Base-by-base conservation (phyloP, 1,140 invertebrate species). In the Magallana ariakensis region DNA sequence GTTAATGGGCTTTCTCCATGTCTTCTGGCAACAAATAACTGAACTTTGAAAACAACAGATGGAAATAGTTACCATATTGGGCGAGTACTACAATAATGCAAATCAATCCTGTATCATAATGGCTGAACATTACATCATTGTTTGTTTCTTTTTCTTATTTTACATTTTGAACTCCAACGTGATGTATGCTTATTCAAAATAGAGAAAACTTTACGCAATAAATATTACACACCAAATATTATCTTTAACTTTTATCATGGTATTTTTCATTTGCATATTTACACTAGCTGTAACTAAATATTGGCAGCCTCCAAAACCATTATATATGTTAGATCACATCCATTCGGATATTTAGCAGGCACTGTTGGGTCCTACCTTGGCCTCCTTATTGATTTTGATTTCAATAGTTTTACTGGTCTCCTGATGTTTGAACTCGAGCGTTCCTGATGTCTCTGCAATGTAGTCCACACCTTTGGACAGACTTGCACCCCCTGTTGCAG, bases 331-430 rank as follows among this genome's bases (percentile, higher is more conserved):
- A 19, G 2, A 15, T 16, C 19, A 19, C 15, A 62, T 62, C 58
- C 8, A 62, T 1, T 16, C 4, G 15, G 2, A 62, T 3, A 62
- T 2, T 7, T 62, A 16, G 33, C 33, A 46, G 33, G 3, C 33
- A 46, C 33, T 75, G 22, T 33, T 46, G 66, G 13, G 6, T 82
- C 84, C 70, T 88, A 92, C 92, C 90, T 93, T 91, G 4, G 88
- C 93, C 90, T 96, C 96, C 89, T 96, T 95, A 80, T 96, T 95
- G 86, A 96, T 96, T 0, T 95, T 95, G 86, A 96, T 95, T 85
- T 96, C 95, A 54, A 96, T 94, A 60, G 92, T 92, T 90, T 95
- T 95, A 60, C 90, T 91, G 8, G 93, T 92, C 87, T 96, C 96
- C 56, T 94, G 95, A 90, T 96, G 95, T 88, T 96, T 95, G 90